A percentile compares a stretch with the other conserved stretches of the same genome.
Evolutionary conservation across 2,797 vertebrate genomes (phyloP).

Genomic region (Xyrichtys novacula): DNA sequence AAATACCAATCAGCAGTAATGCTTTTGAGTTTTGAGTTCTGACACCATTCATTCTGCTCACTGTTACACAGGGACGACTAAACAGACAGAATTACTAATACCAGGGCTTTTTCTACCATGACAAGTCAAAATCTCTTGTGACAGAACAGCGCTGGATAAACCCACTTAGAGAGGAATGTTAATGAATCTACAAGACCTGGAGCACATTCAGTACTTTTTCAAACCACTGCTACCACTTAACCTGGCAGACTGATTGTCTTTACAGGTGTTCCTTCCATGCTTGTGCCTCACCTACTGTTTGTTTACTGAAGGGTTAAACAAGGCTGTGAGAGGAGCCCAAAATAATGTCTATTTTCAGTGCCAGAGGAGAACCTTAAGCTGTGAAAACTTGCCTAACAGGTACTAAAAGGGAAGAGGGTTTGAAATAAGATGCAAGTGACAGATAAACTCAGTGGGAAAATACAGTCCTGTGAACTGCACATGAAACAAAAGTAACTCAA

Average conservation of each 20-base stretch:
- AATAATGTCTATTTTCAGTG: neutral
- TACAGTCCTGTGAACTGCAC: neutral
- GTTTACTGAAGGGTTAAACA: neutral
- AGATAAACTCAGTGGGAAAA: constrained; percentile 4
- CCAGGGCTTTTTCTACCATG: neutral
- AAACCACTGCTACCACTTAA: neutral
- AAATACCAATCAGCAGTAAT: neutral
- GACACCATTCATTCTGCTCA: neutral
- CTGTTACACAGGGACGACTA: neutral
- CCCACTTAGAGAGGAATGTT: neutral
- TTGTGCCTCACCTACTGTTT: neutral
- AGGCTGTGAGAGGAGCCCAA: neutral
- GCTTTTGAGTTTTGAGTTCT: neutral
- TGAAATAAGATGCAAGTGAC: neutral
- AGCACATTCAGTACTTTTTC: neutral
- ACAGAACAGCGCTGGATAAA: neutral
- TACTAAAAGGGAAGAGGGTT: neutral
- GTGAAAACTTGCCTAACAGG: constrained; percentile 20
- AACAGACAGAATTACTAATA: neutral
- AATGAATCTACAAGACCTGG: neutral
- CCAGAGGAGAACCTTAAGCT: neutral
- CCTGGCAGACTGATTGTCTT: neutral
- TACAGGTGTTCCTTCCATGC: neutral
- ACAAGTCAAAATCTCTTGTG: neutral
- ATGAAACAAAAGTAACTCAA: neutral